These are phyloP conservation scores for Aphidius gifuensis DNA, from an alignment of 1,140 invertebrate species.

Conservation along the genomic window DNA sequence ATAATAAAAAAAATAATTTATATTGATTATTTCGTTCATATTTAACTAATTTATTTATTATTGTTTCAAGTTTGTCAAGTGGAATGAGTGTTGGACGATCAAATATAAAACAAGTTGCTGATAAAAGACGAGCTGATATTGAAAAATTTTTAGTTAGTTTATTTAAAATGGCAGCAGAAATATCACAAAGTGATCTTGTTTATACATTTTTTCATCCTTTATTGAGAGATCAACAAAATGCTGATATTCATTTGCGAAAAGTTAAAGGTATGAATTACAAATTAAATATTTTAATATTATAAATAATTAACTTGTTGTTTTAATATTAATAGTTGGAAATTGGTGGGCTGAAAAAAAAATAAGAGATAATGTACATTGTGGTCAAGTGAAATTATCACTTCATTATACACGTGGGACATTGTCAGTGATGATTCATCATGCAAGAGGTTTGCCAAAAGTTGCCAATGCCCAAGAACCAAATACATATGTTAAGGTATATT, in stretches of 20 bases:
- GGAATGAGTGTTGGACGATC: slow-evolving; percentile 84
- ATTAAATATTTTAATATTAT: slow-evolving; percentile 15
- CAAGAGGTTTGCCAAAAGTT: slow-evolving; percentile 74
- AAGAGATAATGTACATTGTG: slow-evolving; percentile 49
- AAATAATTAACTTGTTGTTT: not conserved
- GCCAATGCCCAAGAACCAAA: slow-evolving; percentile 77
- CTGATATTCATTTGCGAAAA: slow-evolving; percentile 63
- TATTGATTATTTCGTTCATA: not conserved
- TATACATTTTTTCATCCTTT: slow-evolving; percentile 98
- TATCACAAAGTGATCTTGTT: slow-evolving; percentile 91
- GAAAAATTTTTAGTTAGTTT: slow-evolving; percentile 83
- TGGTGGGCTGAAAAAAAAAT: slow-evolving; percentile 52
- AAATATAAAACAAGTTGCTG: slow-evolving; percentile 92
- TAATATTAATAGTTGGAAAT: slow-evolving; percentile 42
- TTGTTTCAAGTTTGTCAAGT: slow-evolving; percentile 65
- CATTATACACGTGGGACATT: slow-evolving; percentile 78
- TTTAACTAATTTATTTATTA: slow-evolving; percentile 29
- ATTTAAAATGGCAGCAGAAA: slow-evolving; percentile 86
- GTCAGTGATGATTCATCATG: slow-evolving; percentile 85
- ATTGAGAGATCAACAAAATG: slow-evolving; percentile 84
- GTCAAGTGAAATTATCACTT: slow-evolving; percentile 79
- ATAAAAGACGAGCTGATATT: slow-evolving; percentile 82
- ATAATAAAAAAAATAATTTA: not conserved
- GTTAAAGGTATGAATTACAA: slow-evolving; percentile 59
- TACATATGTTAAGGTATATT: slow-evolving; percentile 91